Evolutionary conservation across 2,888 invertebrate species (phyloP).

Genomic region (Anoplius nigerrimus): DNA sequence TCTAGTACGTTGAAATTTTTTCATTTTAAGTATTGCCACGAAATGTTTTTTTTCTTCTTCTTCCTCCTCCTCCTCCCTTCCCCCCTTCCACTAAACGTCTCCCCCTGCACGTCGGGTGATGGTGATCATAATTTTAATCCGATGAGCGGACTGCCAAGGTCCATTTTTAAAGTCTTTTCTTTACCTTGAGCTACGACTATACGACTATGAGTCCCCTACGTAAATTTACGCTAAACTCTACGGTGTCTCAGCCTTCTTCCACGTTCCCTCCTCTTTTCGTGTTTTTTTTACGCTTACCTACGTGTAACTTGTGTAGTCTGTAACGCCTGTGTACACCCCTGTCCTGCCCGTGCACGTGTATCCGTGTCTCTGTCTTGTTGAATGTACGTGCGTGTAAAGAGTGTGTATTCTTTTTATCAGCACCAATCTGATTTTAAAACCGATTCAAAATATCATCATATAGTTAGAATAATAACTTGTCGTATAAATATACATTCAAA

Average conservation of each 20-base stretch:
- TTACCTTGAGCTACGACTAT: slow-evolving; percentile 69
- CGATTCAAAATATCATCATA: slow-evolving; percentile 73
- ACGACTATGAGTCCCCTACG: slow-evolving; percentile 62
- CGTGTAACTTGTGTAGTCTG: no score
- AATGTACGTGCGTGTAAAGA: no score
- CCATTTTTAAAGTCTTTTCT: slow-evolving; percentile 57
- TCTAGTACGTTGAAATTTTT: slow-evolving; percentile 70
- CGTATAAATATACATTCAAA: slow-evolving; percentile 75
- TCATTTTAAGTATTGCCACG: slow-evolving; percentile 71
- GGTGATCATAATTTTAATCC: slow-evolving; percentile 57
- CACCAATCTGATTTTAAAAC: slow-evolving; percentile 74
- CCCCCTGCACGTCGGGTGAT: slow-evolving; percentile 21
- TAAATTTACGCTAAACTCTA: slow-evolving; percentile 63
- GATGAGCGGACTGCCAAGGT: slow-evolving; percentile 67
- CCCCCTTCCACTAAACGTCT: slow-evolving; percentile 3
- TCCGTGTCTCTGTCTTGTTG: no score
- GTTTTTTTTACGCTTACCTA: slow-evolving; percentile 56
- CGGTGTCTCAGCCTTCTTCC: slow-evolving; percentile 74
- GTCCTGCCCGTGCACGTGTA: no score
- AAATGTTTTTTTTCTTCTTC: slow-evolving; percentile 61
- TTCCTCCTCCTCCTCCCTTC: no score
- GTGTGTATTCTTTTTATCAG: slow-evolving; percentile 62
- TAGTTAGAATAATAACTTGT: slow-evolving; percentile 73
- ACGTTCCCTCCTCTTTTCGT: slow-evolving; percentile 69
- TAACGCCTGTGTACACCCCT: no score